Conservation (phyloP, 1,140 invertebrate genomes). For the Leptopilina boulardi region DNA sequence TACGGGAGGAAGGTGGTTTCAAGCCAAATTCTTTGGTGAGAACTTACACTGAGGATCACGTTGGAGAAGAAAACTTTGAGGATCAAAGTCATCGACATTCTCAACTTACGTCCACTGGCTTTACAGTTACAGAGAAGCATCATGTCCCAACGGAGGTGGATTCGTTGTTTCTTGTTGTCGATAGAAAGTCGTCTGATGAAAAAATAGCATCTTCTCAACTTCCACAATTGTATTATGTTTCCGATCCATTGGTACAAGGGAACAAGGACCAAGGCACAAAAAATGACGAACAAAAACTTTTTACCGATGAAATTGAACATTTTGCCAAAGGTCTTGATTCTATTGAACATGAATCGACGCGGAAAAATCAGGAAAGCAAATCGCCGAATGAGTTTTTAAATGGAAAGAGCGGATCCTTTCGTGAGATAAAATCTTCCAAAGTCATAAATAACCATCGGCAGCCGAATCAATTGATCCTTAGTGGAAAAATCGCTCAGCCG, state of each 20-base stretch:
- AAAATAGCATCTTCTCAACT: constrained; percentile 10
- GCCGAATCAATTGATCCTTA: constrained; percentile 36
- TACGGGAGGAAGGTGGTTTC: neutral
- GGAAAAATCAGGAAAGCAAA: constrained; percentile 45
- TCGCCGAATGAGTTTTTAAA: constrained; percentile 56
- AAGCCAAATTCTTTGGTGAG: constrained; percentile 7
- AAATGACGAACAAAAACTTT: neutral
- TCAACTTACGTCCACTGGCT: neutral
- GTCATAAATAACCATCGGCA: constrained; percentile 10
- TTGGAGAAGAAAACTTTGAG: constrained; percentile 16
- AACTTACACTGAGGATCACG: neutral
- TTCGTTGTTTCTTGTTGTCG: neutral
- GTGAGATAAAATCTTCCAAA: constrained; percentile 43
- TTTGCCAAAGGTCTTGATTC: neutral
- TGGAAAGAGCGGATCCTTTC: constrained; percentile 49
- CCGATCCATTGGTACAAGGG: neutral
- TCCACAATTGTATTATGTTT: neutral
- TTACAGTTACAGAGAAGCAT: neutral
- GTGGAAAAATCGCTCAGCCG: constrained; percentile 63
- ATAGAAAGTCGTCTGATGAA: neutral
- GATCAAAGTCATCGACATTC: constrained; percentile 1
- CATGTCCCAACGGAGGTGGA: neutral
- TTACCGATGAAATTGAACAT: neutral
- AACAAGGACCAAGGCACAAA: neutral
- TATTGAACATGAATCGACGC: constrained; percentile 20